Evolutionary conservation across 2,888 invertebrate species (phyloP).

Genomic region (Diachrysia chrysitis): DNA sequence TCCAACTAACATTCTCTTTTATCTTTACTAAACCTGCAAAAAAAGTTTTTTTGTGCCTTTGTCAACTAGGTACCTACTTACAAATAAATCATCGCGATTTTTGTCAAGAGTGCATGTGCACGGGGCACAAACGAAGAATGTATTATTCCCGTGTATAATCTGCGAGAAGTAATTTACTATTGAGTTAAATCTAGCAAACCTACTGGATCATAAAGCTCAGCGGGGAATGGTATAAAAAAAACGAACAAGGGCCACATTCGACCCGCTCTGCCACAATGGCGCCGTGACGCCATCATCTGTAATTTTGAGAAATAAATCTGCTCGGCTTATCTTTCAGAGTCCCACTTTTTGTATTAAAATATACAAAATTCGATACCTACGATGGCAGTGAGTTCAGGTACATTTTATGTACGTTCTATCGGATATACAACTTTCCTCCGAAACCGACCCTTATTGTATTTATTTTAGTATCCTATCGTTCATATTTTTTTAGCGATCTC

Average conservation of each 20-base stretch:
- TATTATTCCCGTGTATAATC: conserved; percentile 39
- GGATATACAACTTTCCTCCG: conserved; percentile 12
- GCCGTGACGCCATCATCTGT: conserved; percentile 41
- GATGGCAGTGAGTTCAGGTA: conserved; percentile 22
- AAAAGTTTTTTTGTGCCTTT: neutral
- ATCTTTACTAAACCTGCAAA: neutral
- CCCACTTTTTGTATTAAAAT: conserved; percentile 34
- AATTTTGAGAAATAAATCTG: conserved; percentile 51
- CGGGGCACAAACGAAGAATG: conserved; percentile 24
- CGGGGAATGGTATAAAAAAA: conserved; percentile 50
- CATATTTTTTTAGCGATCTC: conserved; percentile 25
- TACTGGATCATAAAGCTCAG: conserved; percentile 34
- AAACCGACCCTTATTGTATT: conserved; percentile 19
- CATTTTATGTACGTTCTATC: conserved; percentile 10
- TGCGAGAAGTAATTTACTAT: conserved; percentile 47
- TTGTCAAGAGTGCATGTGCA: neutral
- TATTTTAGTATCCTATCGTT: conserved; percentile 3
- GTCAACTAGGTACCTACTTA: neutral
- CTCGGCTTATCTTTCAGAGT: conserved; percentile 40
- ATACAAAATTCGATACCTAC: conserved; percentile 20
- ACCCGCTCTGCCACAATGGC: conserved; percentile 39
- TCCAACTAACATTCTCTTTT: too few species aligned
- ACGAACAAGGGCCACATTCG: conserved; percentile 42
- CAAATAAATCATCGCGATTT: neutral
- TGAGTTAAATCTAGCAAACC: conserved; percentile 47